Evolutionary conservation across 2,888 invertebrate species (phyloP), one percentile per base, ranked within the genome.

Genomic region (Spatulosminthurus flaviceps): DNA sequence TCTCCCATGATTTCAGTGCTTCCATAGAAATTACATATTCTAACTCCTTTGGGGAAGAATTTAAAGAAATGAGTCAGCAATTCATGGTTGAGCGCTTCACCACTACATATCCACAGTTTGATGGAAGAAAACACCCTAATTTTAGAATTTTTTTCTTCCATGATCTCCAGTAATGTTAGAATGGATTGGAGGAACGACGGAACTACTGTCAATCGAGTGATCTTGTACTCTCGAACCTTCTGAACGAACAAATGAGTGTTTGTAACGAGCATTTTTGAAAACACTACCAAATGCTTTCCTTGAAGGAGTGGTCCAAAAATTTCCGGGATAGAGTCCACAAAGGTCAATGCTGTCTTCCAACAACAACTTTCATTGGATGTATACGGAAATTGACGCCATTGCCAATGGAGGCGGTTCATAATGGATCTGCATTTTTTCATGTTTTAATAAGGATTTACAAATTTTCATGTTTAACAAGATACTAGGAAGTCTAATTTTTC

Each of bases 1-100:
- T 96, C 96, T 0, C 95, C 96, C 93, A 95, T 95, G 0, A 95
- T 92, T 87, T 96, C 96, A 0, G 96, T 96, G 83, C 95, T 95
- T 0, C 96, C 96, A 86, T 95, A 96, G 86, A 95, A 95, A 87
- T 96, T 96, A 77, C 94, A 94, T 60, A 96, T 88, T 89, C 82
- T 93, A 92, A 0, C 5, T 24, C 89, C 88, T 13, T 90, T 90
- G 2, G 83, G 82, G 61, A 81, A 83, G 9, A 77, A 22, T 78
- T 90, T 90, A 83, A 95, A 95, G 83, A 92, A 91, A 41, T 90
- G 89, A 87, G 94, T 94, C 89, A 95, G 96, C 85, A 77, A 42
- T n/a, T 78, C 67, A 13, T 43, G 77, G 69, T 79, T 42, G 19
- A 85, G 61, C 4, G 82, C 19, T 24, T 29, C 28, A 1, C 28